Conservation (phyloP, 1,140 invertebrate genomes). For the Heliothis virescens region DNA sequence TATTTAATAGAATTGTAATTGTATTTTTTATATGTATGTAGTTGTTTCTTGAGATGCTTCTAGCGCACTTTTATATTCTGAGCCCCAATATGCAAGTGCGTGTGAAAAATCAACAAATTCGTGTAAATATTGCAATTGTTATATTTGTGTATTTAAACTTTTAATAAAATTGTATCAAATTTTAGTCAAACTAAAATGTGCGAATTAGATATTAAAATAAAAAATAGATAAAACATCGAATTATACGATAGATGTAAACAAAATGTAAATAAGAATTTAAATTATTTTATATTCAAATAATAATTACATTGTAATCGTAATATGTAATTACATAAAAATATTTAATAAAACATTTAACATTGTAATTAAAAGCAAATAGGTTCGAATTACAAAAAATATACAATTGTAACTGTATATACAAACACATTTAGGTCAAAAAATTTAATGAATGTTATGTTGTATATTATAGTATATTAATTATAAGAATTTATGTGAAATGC, state of each 20-base stretch:
- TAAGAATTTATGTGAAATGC: constrained; percentile 37
- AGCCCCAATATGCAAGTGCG: constrained; percentile 70
- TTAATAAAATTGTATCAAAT: constrained; percentile 15
- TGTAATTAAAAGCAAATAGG: constrained; percentile 10
- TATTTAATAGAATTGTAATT: constrained; percentile 39
- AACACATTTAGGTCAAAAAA: background rate
- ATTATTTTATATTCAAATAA: constrained; percentile 20
- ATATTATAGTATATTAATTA: too few species aligned
- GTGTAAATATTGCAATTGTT: constrained; percentile 33
- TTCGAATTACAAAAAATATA: constrained; percentile 2
- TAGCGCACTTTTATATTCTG: constrained; percentile 65
- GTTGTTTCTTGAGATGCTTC: constrained; percentile 35
- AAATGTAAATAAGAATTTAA: constrained; percentile 43
- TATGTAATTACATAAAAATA: constrained; percentile 27
- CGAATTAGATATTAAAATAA: constrained; percentile 36
- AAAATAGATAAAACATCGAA: constrained; percentile 46
- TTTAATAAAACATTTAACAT: constrained; percentile 5
- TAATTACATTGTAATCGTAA: constrained; percentile 15
- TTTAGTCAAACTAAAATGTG: constrained; percentile 41
- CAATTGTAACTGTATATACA: constrained; percentile 23
- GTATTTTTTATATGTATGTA: constrained; percentile 33
- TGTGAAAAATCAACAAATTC: constrained; percentile 51
- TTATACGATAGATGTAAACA: constrained; percentile 40
- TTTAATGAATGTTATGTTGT: constrained; percentile 15
- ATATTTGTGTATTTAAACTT: background rate